Percentiles rank a stretch among this genome's conserved stretches.
Evolutionary conservation across 2,113 vertebrate genomes (phyloP).

Genomic region (Oreochromis spilurus): DNA sequence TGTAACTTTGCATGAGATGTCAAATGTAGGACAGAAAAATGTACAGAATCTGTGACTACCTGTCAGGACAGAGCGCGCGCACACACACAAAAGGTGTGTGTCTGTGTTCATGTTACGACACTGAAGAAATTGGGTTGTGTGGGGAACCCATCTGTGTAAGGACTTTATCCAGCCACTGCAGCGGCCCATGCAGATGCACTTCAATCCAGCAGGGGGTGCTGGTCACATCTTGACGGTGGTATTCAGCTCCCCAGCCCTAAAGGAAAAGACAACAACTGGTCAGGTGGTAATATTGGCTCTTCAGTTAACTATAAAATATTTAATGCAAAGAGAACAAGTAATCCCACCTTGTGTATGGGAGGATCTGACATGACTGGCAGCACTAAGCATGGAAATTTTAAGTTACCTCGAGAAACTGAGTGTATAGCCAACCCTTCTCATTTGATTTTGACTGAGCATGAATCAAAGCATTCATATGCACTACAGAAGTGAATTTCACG

Average conservation of each 20-base stretch:
- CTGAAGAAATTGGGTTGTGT: conserved; percentile 95
- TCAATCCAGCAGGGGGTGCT: conserved; percentile 99
- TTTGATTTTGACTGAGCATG: neutral
- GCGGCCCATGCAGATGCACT: conserved; percentile 92
- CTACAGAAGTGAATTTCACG: neutral
- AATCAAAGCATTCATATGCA: neutral
- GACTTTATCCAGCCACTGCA: conserved; percentile 98
- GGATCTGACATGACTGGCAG: neutral
- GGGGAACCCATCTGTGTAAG: conserved; percentile 98
- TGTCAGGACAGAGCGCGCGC: neutral
- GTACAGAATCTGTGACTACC: conserved; percentile 47
- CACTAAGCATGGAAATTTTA: neutral
- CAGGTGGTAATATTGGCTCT: neutral
- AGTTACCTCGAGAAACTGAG: neutral
- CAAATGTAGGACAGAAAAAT: neutral
- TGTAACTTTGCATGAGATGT: neutral
- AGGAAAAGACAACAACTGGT: conserved; percentile 35
- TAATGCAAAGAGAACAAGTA: neutral
- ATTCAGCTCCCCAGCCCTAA: conserved; percentile 97
- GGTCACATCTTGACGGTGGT: conserved; percentile 96
- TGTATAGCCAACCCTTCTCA: neutral
- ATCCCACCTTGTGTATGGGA: neutral
- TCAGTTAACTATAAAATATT: neutral
- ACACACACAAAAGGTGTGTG: neutral
- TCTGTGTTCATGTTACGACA: conserved; percentile 79